Percentiles rank a stretch among this genome's conserved stretches.
Evolutionary conservation across 2,888 invertebrate species (phyloP).

Genomic region (Podotricha telesiphe): DNA sequence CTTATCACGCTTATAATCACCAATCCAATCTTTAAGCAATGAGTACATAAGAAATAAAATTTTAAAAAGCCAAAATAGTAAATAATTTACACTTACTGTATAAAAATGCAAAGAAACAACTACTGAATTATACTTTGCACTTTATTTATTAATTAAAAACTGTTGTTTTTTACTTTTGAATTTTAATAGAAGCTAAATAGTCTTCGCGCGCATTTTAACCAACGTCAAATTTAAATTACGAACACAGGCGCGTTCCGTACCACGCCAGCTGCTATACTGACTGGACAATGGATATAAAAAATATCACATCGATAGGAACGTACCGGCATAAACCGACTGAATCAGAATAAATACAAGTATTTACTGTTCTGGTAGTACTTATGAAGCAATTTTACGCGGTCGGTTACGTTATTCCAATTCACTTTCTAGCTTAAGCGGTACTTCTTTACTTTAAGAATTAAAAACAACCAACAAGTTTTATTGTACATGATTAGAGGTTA

Average conservation of each 20-base stretch:
- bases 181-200: background rate
- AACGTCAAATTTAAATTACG: constrained; percentile 45
- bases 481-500: constrained; percentile 42
- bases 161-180: background rate
- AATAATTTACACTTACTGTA: constrained; percentile 1
- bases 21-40: too few relatives aligned
- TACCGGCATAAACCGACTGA: constrained; percentile 74
- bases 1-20: too few relatives aligned
- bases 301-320: constrained; percentile 66
- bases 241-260: constrained; percentile 48
- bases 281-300: constrained; percentile 49
- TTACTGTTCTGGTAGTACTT: constrained; percentile 50
- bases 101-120: background rate
- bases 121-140: background rate
- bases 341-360: constrained; percentile 63
- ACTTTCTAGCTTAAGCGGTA: constrained; percentile 66
- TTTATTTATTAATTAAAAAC: background rate
- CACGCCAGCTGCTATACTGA: constrained; percentile 59
- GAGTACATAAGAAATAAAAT: too few relatives aligned
- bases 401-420: constrained; percentile 60
- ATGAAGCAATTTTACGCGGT: constrained; percentile 54
- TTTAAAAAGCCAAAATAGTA: background rate
- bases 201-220: constrained; percentile 43
- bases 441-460: constrained; percentile 52
- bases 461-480: constrained; percentile 46